Base-by-base conservation (phyloP, 37 sponge, comb jelly and placozoan genomes). In the Hexactinellida sp. region DNA sequence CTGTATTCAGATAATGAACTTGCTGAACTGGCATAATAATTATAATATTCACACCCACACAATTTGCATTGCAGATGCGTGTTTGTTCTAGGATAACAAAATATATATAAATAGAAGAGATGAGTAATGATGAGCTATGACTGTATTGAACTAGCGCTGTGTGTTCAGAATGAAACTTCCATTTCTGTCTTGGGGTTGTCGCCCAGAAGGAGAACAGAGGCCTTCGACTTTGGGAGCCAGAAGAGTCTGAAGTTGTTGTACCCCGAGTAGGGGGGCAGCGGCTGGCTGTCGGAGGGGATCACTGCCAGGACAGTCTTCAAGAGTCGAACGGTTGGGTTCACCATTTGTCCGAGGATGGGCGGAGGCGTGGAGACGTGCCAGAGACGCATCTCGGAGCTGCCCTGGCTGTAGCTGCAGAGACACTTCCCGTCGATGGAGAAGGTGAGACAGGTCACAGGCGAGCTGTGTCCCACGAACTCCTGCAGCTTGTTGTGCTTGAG, bases 341-440 rank as follows among this genome's bases (percentile, higher is more conserved):
- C 76, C 76, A 63, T 63, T 23, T 63, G 76, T 63, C 76, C 76
- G 25, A 63, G 34, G 76, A 63, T 63, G 34, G 76, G 76, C 1
- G 30, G 76, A 32, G 76, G 76, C 3, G 76, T 63, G 25, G 76
- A 63, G 30, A 94, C 96, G 91, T 94, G 94, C 96, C 96, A 96
- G 9, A 96, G 88, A 37, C 36, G 84, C 0, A 96, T 82, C 0
- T 41, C 76, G 0, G 94, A 92, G 86, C 90, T 94, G 34, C 91
- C 96, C 76, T 90, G 90, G 5, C 94, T 76, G 38, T 92, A 96
- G 0, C 92, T 90, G 1, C 93, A 92, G 82, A 96, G 86, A 82
- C 84, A 30, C 39, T 88, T 91, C 16, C 96, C 96, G 55, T 96
- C 96, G 0, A 90, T 90, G 21, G 96, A 96, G 88, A 96, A 94